Evolutionary conservation across 2,888 invertebrate species (phyloP).

Genomic region (Brenthis ino): DNA sequence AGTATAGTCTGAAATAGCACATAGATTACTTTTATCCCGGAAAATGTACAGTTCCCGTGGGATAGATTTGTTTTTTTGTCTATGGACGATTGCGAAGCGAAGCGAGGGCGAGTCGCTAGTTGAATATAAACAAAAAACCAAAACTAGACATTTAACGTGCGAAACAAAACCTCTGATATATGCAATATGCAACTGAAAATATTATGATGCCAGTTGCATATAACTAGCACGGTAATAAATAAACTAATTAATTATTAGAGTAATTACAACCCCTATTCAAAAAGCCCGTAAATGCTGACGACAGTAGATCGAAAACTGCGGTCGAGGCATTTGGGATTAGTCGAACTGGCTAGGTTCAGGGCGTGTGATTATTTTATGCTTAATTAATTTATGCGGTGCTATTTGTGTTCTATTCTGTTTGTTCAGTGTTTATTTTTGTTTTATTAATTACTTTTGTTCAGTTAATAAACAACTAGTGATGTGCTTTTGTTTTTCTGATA

Average conservation of each 20-base stretch:
- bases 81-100: too few species aligned
- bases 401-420: conserved; percentile 18
- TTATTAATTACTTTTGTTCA: not conserved
- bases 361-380: conserved; percentile 28
- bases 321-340: conserved; percentile 34
- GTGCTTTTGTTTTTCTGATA: too few species aligned
- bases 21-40: too few species aligned
- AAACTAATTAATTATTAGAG: not conserved
- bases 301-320: conserved; percentile 37
- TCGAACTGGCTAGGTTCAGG: conserved; percentile 21
- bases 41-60: too few species aligned
- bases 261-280: conserved; percentile 5
- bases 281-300: conserved; percentile 21
- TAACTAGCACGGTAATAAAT: not conserved
- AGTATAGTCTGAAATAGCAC: too few species aligned
- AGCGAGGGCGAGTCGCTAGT: too few species aligned
- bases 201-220: too few species aligned
- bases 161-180: too few species aligned
- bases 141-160: too few species aligned
- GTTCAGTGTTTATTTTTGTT: conserved; percentile 12
- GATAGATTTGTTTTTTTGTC: too few species aligned
- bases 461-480: not conserved
- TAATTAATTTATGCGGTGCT: conserved; percentile 37
- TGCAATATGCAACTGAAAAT: too few species aligned
- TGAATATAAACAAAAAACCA: too few species aligned